Evolutionary conservation across 2,113 vertebrate genomes (phyloP), one percentile per base, ranked within the genome.

Genomic region (Vidua macroura): DNA sequence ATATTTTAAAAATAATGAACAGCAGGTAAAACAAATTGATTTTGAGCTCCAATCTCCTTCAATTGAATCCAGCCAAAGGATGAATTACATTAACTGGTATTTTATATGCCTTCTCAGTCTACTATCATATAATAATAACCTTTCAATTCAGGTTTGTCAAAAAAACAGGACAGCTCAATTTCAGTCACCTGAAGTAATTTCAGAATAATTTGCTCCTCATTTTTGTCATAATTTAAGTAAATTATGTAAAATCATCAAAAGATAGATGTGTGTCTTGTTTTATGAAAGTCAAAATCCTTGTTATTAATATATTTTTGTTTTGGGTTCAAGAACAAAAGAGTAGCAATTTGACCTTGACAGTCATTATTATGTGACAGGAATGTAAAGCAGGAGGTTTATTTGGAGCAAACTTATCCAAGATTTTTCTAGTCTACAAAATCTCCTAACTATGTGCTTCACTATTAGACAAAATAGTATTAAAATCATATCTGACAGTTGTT

Each of bases 261-360:
- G 7, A 41, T 31, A 28, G 7, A 14, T 20, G 4, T 58, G 7
- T 30, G 27, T 69, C 22, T 81, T 90, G 22, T 78, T 93, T 87
- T 58, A 37, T 21, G 12, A 66, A 79, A 87, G 5, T 12, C 6
- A 59, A 49, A 20, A 66, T 28, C 30, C 27, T 95, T 78, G 33
- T 39, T n/a, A 66, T 13, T 73, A 56, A 18, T 86, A 41, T 28
- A 87, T 66, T 53, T 76, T 15, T 37, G 7, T 53, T 93, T 75
- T 15, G 23, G 76, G 62, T 76, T 91, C 53, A 55, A 37, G 55
- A 92, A 77, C 28, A 14, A 80, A n/a, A 31, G 67, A 56, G 91
- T 78, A 95, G 5, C n/a, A 76, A 78, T 74, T 78, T 91, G 49
- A 95, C 86, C 77, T 91, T 94, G 53, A 53, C 21, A 69, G 46